phyloP scores from a whole-genome alignment of 2,113 vertebrate species.

The Phalacrocorax pelagicus region DNA sequence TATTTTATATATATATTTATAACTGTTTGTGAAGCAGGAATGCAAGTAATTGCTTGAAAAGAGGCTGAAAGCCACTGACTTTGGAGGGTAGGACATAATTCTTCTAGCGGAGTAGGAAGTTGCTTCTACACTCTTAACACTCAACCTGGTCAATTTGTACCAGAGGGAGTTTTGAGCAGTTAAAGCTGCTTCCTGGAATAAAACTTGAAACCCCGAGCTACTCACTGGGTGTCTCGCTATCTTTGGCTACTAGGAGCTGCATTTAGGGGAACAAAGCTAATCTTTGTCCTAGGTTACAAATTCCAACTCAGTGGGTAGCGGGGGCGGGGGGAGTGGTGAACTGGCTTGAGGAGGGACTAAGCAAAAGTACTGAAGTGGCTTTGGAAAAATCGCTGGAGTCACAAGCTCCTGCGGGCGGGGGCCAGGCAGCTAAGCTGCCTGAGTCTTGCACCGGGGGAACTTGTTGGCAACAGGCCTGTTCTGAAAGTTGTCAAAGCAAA shows the following conservation, averaged over 20 bases:
- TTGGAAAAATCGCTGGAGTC: neutral
- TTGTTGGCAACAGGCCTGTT: neutral
- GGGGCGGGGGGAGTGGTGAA: neutral
- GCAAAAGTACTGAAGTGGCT: neutral
- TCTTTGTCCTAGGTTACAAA: constrained; percentile 40
- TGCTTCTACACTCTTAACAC: neutral
- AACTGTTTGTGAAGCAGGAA: neutral
- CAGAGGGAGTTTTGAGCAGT: neutral
- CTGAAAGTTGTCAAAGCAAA: neutral
- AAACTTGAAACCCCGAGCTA: neutral
- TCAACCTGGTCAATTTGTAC: neutral
- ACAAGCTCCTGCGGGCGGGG: neutral
- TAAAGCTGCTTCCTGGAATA: constrained; percentile 22
- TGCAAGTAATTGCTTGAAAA: neutral
- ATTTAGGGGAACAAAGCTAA: constrained; percentile 26
- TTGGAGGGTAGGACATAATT: neutral
- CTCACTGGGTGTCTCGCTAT: neutral
- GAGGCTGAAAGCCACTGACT: neutral
- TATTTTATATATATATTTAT: neutral
- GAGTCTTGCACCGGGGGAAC: neutral
- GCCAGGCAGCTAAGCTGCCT: neutral
- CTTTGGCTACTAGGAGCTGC: neutral
- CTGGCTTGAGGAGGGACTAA: neutral
- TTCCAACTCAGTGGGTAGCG: neutral
- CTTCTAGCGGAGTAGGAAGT: neutral